Conservation (phyloP, 2,888 invertebrate species). For the Gisinianus flammeolus region DNA sequence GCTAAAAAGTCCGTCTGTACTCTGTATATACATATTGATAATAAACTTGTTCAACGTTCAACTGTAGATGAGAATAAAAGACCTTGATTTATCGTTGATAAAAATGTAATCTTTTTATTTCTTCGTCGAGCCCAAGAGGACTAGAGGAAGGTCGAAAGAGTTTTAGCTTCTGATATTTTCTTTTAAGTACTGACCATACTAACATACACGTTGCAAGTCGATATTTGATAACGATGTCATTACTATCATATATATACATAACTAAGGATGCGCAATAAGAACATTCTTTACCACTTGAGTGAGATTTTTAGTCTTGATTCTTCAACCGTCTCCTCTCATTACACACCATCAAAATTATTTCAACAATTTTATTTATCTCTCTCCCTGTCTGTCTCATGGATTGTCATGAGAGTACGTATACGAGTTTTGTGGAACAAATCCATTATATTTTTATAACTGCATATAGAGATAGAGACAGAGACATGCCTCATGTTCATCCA, state of each 20-base stretch:
- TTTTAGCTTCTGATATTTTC: too few species aligned
- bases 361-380: neutral
- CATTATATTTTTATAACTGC: slow-evolving; percentile 12
- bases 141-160: neutral
- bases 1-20: neutral
- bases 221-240: too few species aligned
- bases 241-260: too few species aligned
- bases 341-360: neutral
- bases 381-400: neutral
- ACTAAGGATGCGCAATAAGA: too few species aligned
- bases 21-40: neutral
- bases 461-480: too few species aligned
- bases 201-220: too few species aligned
- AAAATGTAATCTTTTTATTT: neutral
- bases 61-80: neutral
- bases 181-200: too few species aligned
- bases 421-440: slow-evolving; percentile 10
- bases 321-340: neutral
- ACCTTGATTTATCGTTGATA: neutral
- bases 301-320: neutral
- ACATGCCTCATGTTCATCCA: too few species aligned
- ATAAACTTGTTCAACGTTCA: neutral
- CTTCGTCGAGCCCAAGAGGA: neutral
- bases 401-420: neutral
- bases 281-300: neutral